Evolutionary conservation across 2,888 invertebrate species (phyloP), one percentile per base, ranked within the genome.

Genomic region (Encarsia formosa): DNA sequence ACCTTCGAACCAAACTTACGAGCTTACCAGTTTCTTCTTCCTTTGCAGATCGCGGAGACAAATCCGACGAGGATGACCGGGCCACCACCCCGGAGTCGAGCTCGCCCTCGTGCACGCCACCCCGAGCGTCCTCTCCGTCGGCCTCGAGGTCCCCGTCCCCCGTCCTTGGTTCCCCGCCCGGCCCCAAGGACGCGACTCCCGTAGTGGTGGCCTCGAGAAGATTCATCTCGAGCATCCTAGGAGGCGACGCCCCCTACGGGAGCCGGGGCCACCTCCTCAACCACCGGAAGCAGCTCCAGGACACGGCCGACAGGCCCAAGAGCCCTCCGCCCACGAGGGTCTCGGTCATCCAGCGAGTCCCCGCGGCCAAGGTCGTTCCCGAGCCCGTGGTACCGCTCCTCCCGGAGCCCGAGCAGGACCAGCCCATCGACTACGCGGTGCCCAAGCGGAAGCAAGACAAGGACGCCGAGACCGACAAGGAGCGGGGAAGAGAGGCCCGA

Each of bases 351-450:
- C 89, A 90, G 67, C 81, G 90, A 73, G 88, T 89, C 47, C 90
- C 90, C 0, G 69, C 73, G 53, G 63, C 64, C 15, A 71, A 74
- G 56, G 57, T 61, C 35, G 60, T 70, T 3, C 62, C 71, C 44
- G 70, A 71, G 46, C 62, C 64, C 44, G 29, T 9, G 39, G 60
- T 72, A 22, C 69, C 71, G 1, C 67, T 68, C 32, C 70, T 69
- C 2, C 73, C 71, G 51, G 76, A 75, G 58, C 76, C 76, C 1
- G 75, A 75, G 60, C 75, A 75, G 75, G 91, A 91, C 56, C 91
- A 91, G 64, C 91, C 91, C 0, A 91, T 91, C 56, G 91, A 91
- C 69, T 91, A 91, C 70, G 91, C 85, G 66, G 88, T 91, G 60
- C 91, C 91, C 20, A 90, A 89, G 71, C 83, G 88, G 65, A 81